These are phyloP conservation scores for Vanessa cardui DNA, from an alignment of 2,888 invertebrate genomes.

Conservation along the genomic window DNA sequence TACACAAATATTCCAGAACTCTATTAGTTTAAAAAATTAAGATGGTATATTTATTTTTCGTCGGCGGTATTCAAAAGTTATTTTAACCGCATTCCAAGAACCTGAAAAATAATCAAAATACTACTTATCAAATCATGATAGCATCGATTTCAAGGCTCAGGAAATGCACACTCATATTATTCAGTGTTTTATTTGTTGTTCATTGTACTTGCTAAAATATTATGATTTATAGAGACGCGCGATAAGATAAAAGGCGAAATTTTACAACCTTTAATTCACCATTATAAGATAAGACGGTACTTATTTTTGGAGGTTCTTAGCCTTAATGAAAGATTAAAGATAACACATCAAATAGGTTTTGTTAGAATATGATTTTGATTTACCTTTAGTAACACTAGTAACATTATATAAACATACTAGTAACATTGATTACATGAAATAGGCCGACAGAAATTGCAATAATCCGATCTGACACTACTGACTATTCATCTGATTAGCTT, in stretches of 20 bases:
- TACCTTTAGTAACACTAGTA: no score
- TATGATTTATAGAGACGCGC: slow-evolving; percentile 35
- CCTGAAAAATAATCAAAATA: slow-evolving; percentile 8
- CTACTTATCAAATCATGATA: background rate
- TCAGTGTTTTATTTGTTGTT: slow-evolving; percentile 33
- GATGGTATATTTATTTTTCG: no score
- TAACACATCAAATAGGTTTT: no score
- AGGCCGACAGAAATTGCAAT: no score
- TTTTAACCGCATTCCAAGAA: background rate
- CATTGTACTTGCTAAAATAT: slow-evolving; percentile 29
- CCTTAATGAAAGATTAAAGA: background rate
- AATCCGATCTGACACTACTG: no score
- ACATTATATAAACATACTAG: no score
- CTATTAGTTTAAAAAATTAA: no score
- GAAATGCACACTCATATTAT: slow-evolving; percentile 12
- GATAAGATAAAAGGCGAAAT: slow-evolving; percentile 34
- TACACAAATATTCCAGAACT: no score
- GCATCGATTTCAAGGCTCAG: slow-evolving; percentile 13
- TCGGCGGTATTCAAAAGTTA: background rate
- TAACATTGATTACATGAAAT: no score
- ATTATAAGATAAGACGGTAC: slow-evolving; percentile 10
- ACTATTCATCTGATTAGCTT: no score
- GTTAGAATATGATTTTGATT: no score
- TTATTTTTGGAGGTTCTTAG: background rate
- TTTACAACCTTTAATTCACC: slow-evolving; percentile 7